Percentiles rank a stretch among this genome's conserved stretches.
phyloP scores from a whole-genome alignment of 2,888 invertebrate species.

The Ischnus inquisitorius region DNA sequence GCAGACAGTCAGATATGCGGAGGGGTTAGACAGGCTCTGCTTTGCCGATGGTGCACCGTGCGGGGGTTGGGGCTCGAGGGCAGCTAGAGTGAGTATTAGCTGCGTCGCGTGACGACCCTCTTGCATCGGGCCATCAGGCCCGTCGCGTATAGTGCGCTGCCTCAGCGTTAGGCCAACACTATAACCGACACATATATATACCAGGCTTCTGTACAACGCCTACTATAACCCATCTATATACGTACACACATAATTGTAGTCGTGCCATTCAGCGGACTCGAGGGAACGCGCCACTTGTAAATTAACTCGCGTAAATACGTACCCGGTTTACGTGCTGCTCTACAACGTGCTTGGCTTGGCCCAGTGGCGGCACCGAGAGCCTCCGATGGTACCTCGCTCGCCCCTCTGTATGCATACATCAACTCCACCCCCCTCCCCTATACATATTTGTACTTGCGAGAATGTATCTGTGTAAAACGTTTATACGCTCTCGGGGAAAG shows the following conservation, averaged over 20 bases:
- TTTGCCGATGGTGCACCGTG: conserved; percentile 4
- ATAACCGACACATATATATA: conserved; percentile 3
- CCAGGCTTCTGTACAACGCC: conserved; percentile 21
- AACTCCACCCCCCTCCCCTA: not conserved
- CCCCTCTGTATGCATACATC: conserved; percentile 3
- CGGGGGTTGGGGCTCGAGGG: conserved; percentile 9
- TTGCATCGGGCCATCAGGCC: conserved; percentile 61
- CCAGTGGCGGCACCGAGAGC: conserved; percentile 52
- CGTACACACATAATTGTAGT: conserved; percentile 62
- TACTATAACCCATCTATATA: conserved; percentile 8
- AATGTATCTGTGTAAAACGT: conserved; percentile 64
- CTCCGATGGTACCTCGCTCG: conserved; percentile 9
- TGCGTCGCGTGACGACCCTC: conserved; percentile 64
- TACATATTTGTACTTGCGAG: not conserved
- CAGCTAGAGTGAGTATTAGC: conserved; percentile 59
- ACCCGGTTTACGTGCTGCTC: conserved; percentile 68
- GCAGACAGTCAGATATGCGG: conserved; percentile 30
- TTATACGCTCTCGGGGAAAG: conserved; percentile 56
- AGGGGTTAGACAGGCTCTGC: conserved; percentile 45
- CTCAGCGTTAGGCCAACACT: conserved; percentile 24
- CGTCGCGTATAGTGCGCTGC: conserved; percentile 32
- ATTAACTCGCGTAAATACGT: conserved; percentile 71
- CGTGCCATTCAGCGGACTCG: conserved; percentile 67
- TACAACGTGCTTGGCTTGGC: conserved; percentile 65
- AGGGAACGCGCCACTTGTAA: conserved; percentile 69